Conservation (phyloP, 2,888 invertebrate genomes). For the Euproctis similis region DNA sequence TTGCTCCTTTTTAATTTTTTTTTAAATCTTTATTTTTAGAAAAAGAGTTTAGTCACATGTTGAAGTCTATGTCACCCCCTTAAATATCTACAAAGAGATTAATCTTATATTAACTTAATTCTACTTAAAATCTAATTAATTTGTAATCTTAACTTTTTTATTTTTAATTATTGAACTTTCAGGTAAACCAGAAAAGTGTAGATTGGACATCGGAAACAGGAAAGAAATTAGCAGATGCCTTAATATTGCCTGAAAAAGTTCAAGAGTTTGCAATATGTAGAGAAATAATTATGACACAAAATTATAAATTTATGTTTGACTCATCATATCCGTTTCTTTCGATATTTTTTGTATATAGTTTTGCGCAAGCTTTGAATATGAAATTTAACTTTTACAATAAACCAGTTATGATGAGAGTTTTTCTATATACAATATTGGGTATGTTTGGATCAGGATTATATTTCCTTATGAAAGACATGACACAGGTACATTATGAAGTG, state of each 20-base stretch:
- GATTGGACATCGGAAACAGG: slow-evolving; percentile 80
- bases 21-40: too few species aligned
- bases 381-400: slow-evolving; percentile 72
- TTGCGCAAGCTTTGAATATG: slow-evolving; percentile 69
- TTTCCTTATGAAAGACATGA: slow-evolving; percentile 78
- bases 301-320: slow-evolving; percentile 75
- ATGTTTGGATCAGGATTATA: slow-evolving; percentile 77
- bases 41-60: too few species aligned
- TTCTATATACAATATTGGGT: slow-evolving; percentile 73
- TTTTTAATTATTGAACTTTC: too few species aligned
- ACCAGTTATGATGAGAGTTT: slow-evolving; percentile 57
- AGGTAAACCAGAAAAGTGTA: slow-evolving; percentile 78
- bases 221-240: slow-evolving; percentile 76
- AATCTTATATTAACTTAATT: too few species aligned
- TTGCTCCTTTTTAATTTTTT: too few species aligned
- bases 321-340: slow-evolving; percentile 66
- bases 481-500: slow-evolving; percentile 78
- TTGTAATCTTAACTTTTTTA: too few species aligned
- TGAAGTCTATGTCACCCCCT: too few species aligned
- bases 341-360: slow-evolving; percentile 67
- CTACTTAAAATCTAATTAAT: too few species aligned
- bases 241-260: slow-evolving; percentile 85
- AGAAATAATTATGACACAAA: slow-evolving; percentile 80
- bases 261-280: slow-evolving; percentile 87
- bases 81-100: too few species aligned